A percentile compares a stretch with the other conserved stretches of the same genome.
Evolutionary conservation across 2,797 vertebrate species (phyloP).

Genomic region (Phrynocephalus guinanensis): DNA sequence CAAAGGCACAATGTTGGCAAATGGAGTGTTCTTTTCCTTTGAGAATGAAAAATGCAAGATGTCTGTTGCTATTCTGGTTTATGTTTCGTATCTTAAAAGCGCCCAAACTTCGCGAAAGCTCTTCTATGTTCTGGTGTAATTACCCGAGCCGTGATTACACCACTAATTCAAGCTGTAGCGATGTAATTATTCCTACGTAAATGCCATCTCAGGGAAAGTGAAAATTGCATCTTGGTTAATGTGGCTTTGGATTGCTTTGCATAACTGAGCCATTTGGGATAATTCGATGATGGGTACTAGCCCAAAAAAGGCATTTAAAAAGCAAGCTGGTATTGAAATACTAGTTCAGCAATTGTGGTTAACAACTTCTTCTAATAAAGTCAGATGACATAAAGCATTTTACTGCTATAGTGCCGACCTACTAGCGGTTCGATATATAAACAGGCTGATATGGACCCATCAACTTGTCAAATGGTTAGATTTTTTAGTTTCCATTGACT

Average conservation of each 20-base stretch:
- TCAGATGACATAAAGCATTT: conserved; percentile 52
- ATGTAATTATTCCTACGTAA: conserved; percentile 31
- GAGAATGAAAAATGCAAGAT: conserved; percentile 4
- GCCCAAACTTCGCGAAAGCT: neutral
- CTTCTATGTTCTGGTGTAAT: rapidly evolving
- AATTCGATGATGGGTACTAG: neutral
- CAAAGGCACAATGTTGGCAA: neutral
- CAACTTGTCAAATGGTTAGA: neutral
- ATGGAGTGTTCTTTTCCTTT: neutral
- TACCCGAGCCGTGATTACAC: conserved; percentile 1
- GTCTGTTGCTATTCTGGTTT: conserved; percentile 14
- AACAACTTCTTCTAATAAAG: neutral
- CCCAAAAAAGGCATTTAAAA: conserved; percentile 25
- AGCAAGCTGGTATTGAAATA: conserved; percentile 8
- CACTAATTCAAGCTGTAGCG: neutral
- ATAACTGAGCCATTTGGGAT: conserved; percentile 30
- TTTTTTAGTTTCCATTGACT: neutral
- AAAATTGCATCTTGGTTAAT: conserved; percentile 34
- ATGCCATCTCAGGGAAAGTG: conserved; percentile 11
- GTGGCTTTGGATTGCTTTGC: conserved; percentile 35
- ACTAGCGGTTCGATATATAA: neutral
- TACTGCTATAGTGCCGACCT: neutral
- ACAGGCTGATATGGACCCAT: neutral
- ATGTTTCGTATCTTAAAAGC: neutral
- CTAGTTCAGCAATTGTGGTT: neutral